Evolutionary conservation across 2,888 invertebrate species (phyloP).

Genomic region (Tetranychus piercei): DNA sequence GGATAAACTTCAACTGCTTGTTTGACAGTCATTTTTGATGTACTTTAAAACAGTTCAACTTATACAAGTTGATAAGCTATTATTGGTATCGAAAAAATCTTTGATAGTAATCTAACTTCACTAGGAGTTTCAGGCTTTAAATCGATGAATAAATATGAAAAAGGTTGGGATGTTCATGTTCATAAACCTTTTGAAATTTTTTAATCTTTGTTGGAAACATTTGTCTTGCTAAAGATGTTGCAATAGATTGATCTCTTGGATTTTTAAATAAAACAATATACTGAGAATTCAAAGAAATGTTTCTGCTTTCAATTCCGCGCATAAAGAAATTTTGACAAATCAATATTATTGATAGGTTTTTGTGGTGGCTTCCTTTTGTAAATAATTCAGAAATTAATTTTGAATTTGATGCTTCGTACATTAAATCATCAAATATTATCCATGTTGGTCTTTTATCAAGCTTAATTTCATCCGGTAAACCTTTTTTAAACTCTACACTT

Average conservation of each 20-base stretch:
- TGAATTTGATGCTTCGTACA: conserved; percentile 2
- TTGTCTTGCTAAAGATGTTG: not conserved
- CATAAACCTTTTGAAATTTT: too few relatives aligned
- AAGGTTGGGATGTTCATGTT: too few relatives aligned
- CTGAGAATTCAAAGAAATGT: too few relatives aligned
- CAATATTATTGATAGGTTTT: conserved; percentile 12
- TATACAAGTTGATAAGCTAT: too few relatives aligned
- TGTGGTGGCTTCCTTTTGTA: conserved; percentile 16
- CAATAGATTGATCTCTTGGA: not conserved
- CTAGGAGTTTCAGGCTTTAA: too few relatives aligned
- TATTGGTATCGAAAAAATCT: too few relatives aligned
- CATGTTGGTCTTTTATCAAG: not conserved
- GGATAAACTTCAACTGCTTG: not conserved
- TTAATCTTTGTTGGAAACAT: too few relatives aligned
- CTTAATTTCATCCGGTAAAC: too few relatives aligned
- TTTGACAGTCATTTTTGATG: not conserved
- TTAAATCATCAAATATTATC: conserved; percentile 16
- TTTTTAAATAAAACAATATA: conserved; percentile 1
- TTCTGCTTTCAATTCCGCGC: not conserved
- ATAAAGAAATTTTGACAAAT: conserved; percentile 18
- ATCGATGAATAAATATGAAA: too few relatives aligned
- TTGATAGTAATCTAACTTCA: too few relatives aligned
- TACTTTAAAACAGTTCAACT: too few relatives aligned
- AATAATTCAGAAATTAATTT: not conserved
- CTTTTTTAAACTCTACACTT: too few relatives aligned